A percentile compares a stretch with the other conserved stretches of the same genome.
These are phyloP conservation scores for Bufo gargarizans DNA, from an alignment of 2,113 vertebrate genomes.

Conservation along the genomic window DNA sequence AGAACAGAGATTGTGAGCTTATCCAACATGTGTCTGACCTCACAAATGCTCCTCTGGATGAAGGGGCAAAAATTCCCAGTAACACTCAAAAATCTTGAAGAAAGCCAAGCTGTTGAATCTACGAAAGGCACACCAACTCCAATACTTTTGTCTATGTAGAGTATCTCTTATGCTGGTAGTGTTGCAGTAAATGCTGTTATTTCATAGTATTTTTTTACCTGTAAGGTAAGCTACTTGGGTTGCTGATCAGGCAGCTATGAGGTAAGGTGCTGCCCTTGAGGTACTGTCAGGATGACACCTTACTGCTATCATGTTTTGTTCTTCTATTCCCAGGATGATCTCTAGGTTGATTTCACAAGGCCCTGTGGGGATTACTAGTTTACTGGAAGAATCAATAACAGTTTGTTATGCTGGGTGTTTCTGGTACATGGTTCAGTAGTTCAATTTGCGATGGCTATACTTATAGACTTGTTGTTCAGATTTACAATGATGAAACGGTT, in stretches of 20 bases:
- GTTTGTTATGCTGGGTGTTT: slow-evolving; percentile 40
- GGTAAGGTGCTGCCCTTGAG: background rate
- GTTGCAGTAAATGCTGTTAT: background rate
- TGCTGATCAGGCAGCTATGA: background rate
- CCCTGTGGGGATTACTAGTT: slow-evolving; percentile 35
- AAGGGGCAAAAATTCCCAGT: no score
- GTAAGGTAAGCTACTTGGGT: background rate
- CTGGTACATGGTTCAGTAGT: background rate
- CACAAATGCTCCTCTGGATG: no score
- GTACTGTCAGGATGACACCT: background rate
- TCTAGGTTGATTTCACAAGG: slow-evolving; percentile 18
- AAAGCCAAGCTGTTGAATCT: no score
- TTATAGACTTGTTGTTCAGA: background rate
- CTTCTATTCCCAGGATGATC: slow-evolving; percentile 18
- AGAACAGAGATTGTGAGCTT: no score
- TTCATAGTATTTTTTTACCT: background rate
- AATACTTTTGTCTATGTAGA: no score
- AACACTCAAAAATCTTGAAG: no score
- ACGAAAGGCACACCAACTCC: no score
- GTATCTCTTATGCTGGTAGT: background rate
- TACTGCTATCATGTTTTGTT: slow-evolving; percentile 30
- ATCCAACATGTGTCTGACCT: no score
- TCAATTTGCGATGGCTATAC: background rate
- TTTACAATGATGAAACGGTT: background rate
- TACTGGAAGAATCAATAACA: slow-evolving; percentile 48